A percentile compares a stretch with the other conserved stretches of the same genome.
These are phyloP conservation scores for Copidosoma floridanum DNA, from an alignment of 1,140 invertebrate genomes.

Conservation along the genomic window DNA sequence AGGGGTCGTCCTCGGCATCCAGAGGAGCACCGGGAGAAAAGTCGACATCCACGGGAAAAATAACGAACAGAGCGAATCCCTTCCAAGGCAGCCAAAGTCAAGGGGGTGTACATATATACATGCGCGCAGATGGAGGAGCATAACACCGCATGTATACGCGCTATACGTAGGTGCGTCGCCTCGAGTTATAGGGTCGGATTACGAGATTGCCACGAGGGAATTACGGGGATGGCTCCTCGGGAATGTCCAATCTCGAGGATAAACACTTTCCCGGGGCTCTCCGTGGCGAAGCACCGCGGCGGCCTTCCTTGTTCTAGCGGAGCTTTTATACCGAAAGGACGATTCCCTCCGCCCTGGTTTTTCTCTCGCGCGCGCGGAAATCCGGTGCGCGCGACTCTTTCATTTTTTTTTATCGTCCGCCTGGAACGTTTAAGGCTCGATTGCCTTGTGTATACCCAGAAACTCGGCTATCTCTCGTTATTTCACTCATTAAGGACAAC, in stretches of 20 bases:
- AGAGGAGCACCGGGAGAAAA: too few relatives aligned
- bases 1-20: too few relatives aligned
- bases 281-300: not conserved
- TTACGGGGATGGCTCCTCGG: constrained; percentile 52
- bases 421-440: constrained; percentile 17
- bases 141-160: too few relatives aligned
- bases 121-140: not conserved
- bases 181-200: constrained; percentile 54
- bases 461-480: constrained; percentile 3
- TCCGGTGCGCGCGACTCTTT: not conserved
- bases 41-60: not conserved
- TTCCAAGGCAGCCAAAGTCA: not conserved
- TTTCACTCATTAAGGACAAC: constrained; percentile 24
- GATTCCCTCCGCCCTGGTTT: not conserved
- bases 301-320: not conserved
- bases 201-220: constrained; percentile 56
- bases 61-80: constrained; percentile 19
- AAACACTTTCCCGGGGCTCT: constrained; percentile 53
- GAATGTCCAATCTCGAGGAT: constrained; percentile 57
- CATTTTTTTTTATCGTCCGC: constrained; percentile 25
- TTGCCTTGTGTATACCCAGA: not conserved
- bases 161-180: constrained; percentile 19
- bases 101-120: not conserved
- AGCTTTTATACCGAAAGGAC: constrained; percentile 12
- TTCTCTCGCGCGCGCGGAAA: not conserved